These are phyloP conservation scores for Echiichthys vipera DNA, from an alignment of 2,797 vertebrate species.

Conservation along the genomic window DNA sequence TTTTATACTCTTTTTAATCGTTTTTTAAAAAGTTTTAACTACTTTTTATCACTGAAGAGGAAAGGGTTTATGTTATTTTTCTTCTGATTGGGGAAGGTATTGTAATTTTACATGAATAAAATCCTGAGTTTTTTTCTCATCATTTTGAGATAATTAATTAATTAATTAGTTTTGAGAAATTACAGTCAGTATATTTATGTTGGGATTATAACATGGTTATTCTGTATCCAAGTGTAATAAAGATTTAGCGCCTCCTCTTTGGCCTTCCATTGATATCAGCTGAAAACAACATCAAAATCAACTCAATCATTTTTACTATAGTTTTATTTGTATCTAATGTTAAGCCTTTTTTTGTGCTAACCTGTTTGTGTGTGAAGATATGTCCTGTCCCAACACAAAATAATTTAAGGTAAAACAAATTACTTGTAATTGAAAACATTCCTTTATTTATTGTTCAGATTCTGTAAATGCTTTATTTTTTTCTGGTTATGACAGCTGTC, in stretches of 20 bases:
- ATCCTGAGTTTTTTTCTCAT: neutral
- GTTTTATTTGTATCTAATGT: neutral
- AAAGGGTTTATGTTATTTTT: neutral
- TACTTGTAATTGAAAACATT: neutral
- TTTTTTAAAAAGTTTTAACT: neutral
- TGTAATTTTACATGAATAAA: neutral
- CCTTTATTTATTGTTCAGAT: conserved; percentile 14
- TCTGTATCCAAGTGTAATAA: neutral
- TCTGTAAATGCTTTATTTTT: neutral
- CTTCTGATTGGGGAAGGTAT: neutral
- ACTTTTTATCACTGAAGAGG: neutral
- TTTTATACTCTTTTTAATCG: neutral
- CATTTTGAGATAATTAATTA: too few relatives aligned
- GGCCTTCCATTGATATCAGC: neutral
- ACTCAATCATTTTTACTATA: neutral
- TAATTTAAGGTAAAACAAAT: neutral
- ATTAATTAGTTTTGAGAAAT: too few relatives aligned
- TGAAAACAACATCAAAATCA: neutral
- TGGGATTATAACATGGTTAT: neutral
- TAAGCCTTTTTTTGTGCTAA: too few relatives aligned
- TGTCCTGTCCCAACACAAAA: too few relatives aligned
- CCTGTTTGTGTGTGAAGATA: too few relatives aligned
- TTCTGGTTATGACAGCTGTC: neutral
- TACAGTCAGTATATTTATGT: too few relatives aligned
- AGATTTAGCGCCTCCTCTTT: too few relatives aligned